Percentiles rank a stretch among this genome's conserved stretches.
These are phyloP conservation scores for Ochotona curzoniae DNA, from an alignment of 2,113 vertebrate genomes.

Conservation along the genomic window DNA sequence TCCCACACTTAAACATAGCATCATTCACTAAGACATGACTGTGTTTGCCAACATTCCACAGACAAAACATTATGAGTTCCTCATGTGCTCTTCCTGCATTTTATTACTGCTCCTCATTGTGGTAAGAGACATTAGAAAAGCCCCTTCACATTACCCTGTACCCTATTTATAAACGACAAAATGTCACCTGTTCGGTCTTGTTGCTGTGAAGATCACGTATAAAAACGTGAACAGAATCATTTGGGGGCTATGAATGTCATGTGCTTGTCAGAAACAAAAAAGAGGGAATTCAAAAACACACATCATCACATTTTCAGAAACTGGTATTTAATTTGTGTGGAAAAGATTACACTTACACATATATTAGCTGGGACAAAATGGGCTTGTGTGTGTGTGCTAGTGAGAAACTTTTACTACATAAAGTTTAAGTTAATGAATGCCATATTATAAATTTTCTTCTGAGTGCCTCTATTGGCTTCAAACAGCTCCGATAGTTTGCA, in stretches of 20 bases:
- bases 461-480: background rate
- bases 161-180: background rate
- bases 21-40: background rate
- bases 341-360: background rate
- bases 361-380: background rate
- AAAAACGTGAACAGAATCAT: background rate
- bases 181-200: background rate
- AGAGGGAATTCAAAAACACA: background rate
- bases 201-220: conserved; percentile 3
- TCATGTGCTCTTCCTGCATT: background rate
- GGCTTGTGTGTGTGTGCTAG: background rate
- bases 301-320: background rate
- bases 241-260: background rate
- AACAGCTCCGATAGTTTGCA: background rate
- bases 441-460: conserved; percentile 5
- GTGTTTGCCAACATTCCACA: background rate
- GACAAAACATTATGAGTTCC: background rate
- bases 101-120: background rate
- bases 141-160: background rate
- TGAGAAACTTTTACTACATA: background rate
- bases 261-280: background rate
- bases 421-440: conserved; percentile 26
- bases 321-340: background rate
- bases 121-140: background rate
- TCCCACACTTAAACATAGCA: background rate